phyloP scores from a whole-genome alignment of 1,140 invertebrate genomes.

The Diachasma alloeum region DNA sequence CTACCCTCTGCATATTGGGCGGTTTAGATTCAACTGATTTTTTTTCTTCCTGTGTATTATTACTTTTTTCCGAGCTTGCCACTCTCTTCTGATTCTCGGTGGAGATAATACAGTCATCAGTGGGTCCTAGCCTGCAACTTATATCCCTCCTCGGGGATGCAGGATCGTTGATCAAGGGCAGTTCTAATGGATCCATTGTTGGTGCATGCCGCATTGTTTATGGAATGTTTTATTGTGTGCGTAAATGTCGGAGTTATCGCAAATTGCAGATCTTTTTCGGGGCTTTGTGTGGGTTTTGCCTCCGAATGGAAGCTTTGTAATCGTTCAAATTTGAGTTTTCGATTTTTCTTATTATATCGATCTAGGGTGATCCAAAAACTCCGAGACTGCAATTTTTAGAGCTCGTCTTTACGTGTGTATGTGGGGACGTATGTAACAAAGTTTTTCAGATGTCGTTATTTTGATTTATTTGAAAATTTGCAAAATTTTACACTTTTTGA shows the following conservation, averaged over 20 bases:
- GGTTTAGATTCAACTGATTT: conserved; percentile 48
- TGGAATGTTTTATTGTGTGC: not conserved
- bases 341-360: too few relatives aligned
- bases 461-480: too few relatives aligned
- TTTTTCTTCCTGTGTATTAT: conserved; percentile 27
- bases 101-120: conserved; percentile 37
- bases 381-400: too few relatives aligned
- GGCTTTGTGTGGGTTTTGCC: not conserved
- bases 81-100: not conserved
- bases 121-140: conserved; percentile 44
- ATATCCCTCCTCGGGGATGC: conserved; percentile 42
- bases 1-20: conserved; percentile 50
- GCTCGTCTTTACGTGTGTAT: too few relatives aligned
- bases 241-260: not conserved
- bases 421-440: too few relatives aligned
- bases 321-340: too few relatives aligned
- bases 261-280: not conserved
- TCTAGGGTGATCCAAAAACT: too few relatives aligned
- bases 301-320: not conserved
- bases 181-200: conserved; percentile 1
- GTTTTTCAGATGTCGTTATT: too few relatives aligned
- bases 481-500: too few relatives aligned
- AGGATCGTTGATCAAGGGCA: conserved; percentile 40
- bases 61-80: conserved; percentile 16
- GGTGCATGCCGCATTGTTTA: conserved; percentile 4